phyloP scores from a whole-genome alignment of 2,797 vertebrate species.

The Dermochelys coriacea region DNA sequence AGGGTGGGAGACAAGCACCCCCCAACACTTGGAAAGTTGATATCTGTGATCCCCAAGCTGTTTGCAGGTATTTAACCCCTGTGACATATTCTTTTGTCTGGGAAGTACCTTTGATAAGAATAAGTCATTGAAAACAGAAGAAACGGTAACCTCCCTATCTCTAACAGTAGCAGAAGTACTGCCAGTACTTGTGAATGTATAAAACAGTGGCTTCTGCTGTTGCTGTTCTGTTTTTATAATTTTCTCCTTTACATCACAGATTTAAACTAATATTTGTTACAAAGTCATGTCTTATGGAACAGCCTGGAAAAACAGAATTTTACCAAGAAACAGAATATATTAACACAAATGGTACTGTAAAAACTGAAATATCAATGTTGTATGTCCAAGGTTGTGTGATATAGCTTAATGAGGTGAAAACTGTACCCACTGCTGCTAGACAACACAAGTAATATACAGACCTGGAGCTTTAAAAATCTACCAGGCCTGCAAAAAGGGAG shows the following conservation, averaged over 20 bases:
- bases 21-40: no score
- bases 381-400: neutral
- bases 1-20: no score
- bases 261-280: constrained; percentile 46
- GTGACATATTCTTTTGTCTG: neutral
- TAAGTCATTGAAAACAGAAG: neutral
- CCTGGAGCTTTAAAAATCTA: constrained; percentile 6
- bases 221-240: neutral
- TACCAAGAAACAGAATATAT: constrained; percentile 32
- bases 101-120: neutral
- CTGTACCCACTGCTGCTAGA: constrained; percentile 18
- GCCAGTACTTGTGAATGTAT: neutral
- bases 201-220: constrained; percentile 27
- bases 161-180: neutral
- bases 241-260: constrained; percentile 12
- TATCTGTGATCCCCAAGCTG: neutral
- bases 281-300: neutral
- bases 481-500: neutral
- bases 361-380: constrained; percentile 28
- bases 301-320: constrained; percentile 53
- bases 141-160: neutral
- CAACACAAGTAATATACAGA: neutral
- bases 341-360: constrained; percentile 24
- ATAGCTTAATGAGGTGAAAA: constrained; percentile 49
- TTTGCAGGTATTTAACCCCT: neutral